phyloP scores from a whole-genome alignment of 2,797 vertebrate genomes.

The Cynopterus sphinx region DNA sequence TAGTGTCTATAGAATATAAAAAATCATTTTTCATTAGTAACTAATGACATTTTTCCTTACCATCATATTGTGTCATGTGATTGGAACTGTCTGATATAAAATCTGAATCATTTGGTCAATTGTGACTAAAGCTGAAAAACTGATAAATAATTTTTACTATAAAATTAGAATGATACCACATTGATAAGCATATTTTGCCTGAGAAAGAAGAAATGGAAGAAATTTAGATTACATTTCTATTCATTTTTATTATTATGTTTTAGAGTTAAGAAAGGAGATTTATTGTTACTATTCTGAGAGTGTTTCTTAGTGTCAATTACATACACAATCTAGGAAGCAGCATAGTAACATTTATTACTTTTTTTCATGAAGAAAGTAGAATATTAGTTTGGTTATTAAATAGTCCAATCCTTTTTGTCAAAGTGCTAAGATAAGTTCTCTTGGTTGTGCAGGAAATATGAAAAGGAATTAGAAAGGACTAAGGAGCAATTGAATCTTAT shows the following conservation, averaged over 20 bases:
- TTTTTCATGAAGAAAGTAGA: slow-evolving; percentile 44
- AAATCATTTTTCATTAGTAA: neutral
- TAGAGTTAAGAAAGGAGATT: neutral
- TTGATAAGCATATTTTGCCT: neutral
- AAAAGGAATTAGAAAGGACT: slow-evolving; percentile 51
- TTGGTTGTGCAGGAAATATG: neutral
- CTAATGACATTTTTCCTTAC: neutral
- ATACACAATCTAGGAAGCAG: neutral
- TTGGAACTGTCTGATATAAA: neutral
- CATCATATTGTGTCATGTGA: neutral
- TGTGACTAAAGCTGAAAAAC: neutral
- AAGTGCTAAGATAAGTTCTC: neutral
- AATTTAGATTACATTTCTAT: neutral
- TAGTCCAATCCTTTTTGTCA: slow-evolving; percentile 15
- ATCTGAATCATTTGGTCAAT: neutral
- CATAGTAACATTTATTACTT: neutral
- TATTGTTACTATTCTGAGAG: neutral
- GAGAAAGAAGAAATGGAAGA: neutral
- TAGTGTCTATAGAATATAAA: neutral
- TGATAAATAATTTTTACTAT: neutral
- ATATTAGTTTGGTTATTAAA: slow-evolving; percentile 58
- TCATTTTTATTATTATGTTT: neutral
- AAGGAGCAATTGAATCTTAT: slow-evolving; percentile 10
- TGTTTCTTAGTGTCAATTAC: neutral
- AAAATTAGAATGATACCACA: neutral